These are phyloP conservation scores for Falco berigora DNA, from an alignment of 2,797 vertebrate species.

Conservation along the genomic window DNA sequence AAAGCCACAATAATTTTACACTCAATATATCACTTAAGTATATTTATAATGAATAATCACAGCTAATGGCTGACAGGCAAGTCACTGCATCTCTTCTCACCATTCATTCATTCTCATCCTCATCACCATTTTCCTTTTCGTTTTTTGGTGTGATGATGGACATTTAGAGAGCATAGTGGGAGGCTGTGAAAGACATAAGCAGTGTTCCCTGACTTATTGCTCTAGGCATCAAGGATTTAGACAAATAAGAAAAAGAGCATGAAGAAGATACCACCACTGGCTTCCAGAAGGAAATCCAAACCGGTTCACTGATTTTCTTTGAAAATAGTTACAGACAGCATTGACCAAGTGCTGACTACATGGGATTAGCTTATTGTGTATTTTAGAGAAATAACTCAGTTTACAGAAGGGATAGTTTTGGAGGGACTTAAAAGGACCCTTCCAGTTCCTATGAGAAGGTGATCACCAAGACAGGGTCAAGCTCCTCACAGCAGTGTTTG, in stretches of 20 bases:
- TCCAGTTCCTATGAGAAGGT: neutral
- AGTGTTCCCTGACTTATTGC: neutral
- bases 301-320: neutral
- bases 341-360: neutral
- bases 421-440: neutral
- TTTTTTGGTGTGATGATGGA: neutral
- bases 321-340: neutral
- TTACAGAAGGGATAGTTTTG: neutral
- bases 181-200: neutral
- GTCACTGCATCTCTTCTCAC: neutral
- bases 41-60: neutral
- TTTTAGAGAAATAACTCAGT: neutral
- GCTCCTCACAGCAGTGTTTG: neutral
- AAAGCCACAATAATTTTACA: slow-evolving; percentile 1
- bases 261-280: neutral
- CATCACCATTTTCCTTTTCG: neutral
- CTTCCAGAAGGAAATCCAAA: neutral
- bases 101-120: neutral
- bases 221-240: neutral
- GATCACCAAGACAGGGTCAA: neutral
- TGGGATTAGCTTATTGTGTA: neutral
- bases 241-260: neutral
- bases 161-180: neutral
- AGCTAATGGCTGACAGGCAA: neutral
- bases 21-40: neutral